Percentiles rank a stretch among this genome's conserved stretches.
Evolutionary conservation across 2,113 vertebrate genomes (phyloP).

Genomic region (Sebastes fasciatus): DNA sequence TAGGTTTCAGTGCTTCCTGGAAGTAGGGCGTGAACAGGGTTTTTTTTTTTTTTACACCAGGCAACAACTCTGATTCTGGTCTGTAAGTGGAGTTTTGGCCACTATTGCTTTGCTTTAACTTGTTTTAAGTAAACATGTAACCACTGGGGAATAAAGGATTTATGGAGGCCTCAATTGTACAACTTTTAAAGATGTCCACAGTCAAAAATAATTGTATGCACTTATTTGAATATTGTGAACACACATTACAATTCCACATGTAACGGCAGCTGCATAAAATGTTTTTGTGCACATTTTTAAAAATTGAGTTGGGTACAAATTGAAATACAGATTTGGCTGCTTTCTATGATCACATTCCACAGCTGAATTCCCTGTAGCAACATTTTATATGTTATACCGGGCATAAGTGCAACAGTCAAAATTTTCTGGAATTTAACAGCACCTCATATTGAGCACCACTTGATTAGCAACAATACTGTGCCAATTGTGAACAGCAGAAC

Average conservation of each 20-base stretch:
- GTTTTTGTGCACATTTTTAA: background rate
- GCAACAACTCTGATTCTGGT: conserved; percentile 20
- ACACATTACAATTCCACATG: conserved; percentile 10
- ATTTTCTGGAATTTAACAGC: background rate
- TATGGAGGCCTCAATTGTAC: background rate
- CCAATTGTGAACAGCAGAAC: conserved; percentile 1
- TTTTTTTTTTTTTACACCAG: conserved; percentile 13
- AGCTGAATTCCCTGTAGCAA: background rate
- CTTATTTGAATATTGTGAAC: conserved; percentile 16
- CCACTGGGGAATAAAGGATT: conserved; percentile 6
- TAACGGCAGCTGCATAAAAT: conserved; percentile 26
- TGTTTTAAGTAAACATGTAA: background rate
- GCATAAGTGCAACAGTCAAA: background rate
- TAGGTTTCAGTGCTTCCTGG: conserved; percentile 26
- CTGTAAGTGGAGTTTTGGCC: conserved; percentile 6
- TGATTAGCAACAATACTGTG: conserved; percentile 6
- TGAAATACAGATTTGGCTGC: background rate
- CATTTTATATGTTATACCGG: background rate
- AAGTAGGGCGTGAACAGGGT: conserved; percentile 24
- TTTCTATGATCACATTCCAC: background rate
- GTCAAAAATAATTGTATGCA: conserved; percentile 13
- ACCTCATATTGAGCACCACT: conserved; percentile 18
- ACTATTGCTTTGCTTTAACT: conserved; percentile 33
- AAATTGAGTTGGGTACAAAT: background rate
- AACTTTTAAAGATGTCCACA: conserved; percentile 3